phyloP scores from a whole-genome alignment of 2,113 vertebrate species.

The Poeciliopsis retropinna region DNA sequence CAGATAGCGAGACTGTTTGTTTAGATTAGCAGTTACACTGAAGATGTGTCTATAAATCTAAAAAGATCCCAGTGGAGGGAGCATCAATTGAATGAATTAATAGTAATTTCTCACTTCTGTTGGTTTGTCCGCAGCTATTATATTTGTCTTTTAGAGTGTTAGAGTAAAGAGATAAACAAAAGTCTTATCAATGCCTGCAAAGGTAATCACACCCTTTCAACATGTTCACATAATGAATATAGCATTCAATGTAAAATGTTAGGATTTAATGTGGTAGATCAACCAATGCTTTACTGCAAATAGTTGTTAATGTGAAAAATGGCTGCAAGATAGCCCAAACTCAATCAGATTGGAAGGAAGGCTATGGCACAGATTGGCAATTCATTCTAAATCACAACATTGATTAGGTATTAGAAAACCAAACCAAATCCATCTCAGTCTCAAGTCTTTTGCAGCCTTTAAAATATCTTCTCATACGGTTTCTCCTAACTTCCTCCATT shows the following conservation, averaged over 20 bases:
- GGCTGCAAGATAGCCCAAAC: neutral
- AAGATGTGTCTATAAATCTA: conserved; percentile 60
- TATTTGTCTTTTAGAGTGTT: conserved; percentile 64
- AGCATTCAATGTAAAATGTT: no score
- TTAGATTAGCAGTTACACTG: conserved; percentile 62
- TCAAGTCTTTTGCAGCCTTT: no score
- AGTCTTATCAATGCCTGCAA: conserved; percentile 27
- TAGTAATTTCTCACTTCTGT: conserved; percentile 63
- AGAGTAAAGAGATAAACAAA: conserved; percentile 47
- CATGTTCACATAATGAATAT: no score
- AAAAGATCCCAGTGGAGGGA: conserved; percentile 55
- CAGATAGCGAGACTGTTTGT: conserved; percentile 31
- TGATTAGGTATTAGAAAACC: neutral
- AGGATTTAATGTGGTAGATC: neutral
- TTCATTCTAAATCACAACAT: neutral
- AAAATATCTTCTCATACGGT: no score
- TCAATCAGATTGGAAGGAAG: neutral
- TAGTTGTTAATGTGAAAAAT: neutral
- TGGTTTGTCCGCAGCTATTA: conserved; percentile 56
- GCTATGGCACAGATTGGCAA: neutral
- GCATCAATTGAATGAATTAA: conserved; percentile 69
- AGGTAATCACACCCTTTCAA: neutral
- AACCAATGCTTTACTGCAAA: neutral
- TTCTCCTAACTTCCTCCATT: no score
- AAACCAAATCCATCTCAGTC: no score